Conservation (phyloP, 2,797 vertebrate species). For the Remorina albescens region DNA sequence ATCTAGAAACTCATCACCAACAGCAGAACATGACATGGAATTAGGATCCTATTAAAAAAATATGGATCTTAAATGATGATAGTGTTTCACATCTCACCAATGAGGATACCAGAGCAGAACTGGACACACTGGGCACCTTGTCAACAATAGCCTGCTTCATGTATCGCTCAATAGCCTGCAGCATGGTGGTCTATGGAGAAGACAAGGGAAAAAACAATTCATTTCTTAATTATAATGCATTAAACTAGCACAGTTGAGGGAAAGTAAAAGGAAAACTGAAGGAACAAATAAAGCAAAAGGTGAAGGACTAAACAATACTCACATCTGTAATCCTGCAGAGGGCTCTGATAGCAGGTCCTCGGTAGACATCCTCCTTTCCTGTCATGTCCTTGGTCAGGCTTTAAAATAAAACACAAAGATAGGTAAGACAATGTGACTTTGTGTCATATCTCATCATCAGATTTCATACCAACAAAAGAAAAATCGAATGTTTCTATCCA, state of each 20-base stretch:
- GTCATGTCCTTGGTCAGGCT: constrained; percentile 99
- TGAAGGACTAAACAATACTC: constrained; percentile 65
- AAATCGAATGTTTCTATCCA: not conserved
- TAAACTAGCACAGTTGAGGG: not conserved
- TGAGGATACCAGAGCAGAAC: constrained; percentile 96
- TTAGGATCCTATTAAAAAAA: not conserved
- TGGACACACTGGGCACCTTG: constrained; percentile 96
- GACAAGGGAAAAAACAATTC: not conserved
- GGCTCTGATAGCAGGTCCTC: constrained; percentile 96
- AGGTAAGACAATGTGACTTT: no score
- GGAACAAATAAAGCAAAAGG: not conserved
- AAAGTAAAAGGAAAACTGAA: not conserved
- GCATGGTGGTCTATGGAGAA: constrained; percentile 91
- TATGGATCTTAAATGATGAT: fast-evolving
- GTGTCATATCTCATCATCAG: no score
- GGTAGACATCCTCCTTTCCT: constrained; percentile 96
- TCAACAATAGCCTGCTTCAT: constrained; percentile 99
- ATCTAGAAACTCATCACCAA: not conserved
- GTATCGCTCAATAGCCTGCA: constrained; percentile 97
- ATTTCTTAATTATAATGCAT: constrained; percentile 4
- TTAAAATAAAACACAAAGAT: constrained; percentile 30
- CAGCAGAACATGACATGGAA: not conserved
- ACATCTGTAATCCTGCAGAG: constrained; percentile 98
- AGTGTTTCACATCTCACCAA: constrained; percentile 82
- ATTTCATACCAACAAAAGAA: no score